phyloP scores from a whole-genome alignment of 2,888 invertebrate species.

The Nymphalis urticae region DNA sequence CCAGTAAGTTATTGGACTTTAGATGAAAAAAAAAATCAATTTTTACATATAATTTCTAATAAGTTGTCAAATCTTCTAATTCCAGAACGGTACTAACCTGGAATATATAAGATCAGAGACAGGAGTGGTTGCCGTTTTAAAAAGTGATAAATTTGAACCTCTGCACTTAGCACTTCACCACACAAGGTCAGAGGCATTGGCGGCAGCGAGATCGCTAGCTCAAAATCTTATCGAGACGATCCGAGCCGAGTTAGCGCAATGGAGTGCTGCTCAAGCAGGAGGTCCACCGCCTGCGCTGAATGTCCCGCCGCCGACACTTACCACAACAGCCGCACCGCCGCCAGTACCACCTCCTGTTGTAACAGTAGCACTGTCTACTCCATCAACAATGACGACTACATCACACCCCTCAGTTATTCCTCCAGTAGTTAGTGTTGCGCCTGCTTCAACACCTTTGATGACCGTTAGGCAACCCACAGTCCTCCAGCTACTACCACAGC shows the following conservation, averaged over 20 bases:
- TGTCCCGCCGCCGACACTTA: slow-evolving; percentile 67
- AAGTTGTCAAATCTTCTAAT: slow-evolving; percentile 36
- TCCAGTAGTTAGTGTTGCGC: slow-evolving; percentile 70
- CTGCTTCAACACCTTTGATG: slow-evolving; percentile 70
- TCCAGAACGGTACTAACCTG: slow-evolving; percentile 85
- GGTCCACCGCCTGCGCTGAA: slow-evolving; percentile 71
- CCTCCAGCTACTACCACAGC: slow-evolving; percentile 69
- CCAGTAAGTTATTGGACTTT: slow-evolving; percentile 59
- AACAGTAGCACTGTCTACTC: slow-evolving; percentile 61
- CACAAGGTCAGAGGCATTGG: slow-evolving; percentile 84
- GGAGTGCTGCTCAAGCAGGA: slow-evolving; percentile 71
- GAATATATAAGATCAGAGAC: slow-evolving; percentile 90
- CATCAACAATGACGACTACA: slow-evolving; percentile 60
- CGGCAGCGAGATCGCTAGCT: slow-evolving; percentile 85
- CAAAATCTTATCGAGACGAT: slow-evolving; percentile 91
- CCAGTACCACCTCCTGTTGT: slow-evolving; percentile 61
- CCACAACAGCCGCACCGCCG: slow-evolving; percentile 63
- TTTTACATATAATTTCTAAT: slow-evolving; percentile 5
- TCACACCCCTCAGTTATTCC: slow-evolving; percentile 61
- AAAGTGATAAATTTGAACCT: slow-evolving; percentile 86
- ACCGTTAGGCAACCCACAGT: slow-evolving; percentile 74
- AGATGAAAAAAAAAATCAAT: slow-evolving; percentile 7
- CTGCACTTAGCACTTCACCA: slow-evolving; percentile 89
- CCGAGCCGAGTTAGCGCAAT: slow-evolving; percentile 81
- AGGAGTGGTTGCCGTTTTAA: slow-evolving; percentile 87